Percentiles rank a stretch among this genome's conserved stretches.
phyloP scores from a whole-genome alignment of 2,797 vertebrate genomes.

The Xyrichtys novacula region DNA sequence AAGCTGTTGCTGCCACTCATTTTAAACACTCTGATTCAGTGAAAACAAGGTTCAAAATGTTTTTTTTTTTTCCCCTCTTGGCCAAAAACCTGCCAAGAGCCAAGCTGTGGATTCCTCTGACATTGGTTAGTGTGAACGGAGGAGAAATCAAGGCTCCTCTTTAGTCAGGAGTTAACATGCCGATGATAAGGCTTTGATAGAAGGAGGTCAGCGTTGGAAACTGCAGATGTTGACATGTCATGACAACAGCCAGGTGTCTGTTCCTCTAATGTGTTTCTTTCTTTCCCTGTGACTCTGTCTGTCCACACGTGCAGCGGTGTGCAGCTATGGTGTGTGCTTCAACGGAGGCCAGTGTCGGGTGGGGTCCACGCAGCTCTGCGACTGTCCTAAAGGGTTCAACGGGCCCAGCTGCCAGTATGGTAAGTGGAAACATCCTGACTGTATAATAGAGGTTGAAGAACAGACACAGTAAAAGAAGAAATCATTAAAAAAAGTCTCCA shows the following conservation, averaged over 20 bases:
- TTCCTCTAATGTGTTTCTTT: slow-evolving; percentile 44
- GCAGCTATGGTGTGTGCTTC: slow-evolving; percentile 85
- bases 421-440: slow-evolving; percentile 72
- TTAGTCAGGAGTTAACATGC: slow-evolving; percentile 55
- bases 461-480: slow-evolving; percentile 9
- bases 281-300: slow-evolving; percentile 30
- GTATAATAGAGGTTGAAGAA: slow-evolving; percentile 4
- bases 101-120: slow-evolving; percentile 44
- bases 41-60: slow-evolving; percentile 13
- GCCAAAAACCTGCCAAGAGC: slow-evolving; percentile 26
- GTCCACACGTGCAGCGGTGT: slow-evolving; percentile 79
- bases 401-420: slow-evolving; percentile 91
- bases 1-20: slow-evolving; percentile 32
- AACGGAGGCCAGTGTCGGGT: slow-evolving; percentile 86
- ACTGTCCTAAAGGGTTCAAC: slow-evolving; percentile 88
- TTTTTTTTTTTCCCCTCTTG: slow-evolving; percentile 24
- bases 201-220: slow-evolving; percentile 60
- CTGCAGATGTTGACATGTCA: slow-evolving; percentile 52
- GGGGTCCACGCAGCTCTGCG: slow-evolving; percentile 84
- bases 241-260: slow-evolving; percentile 65
- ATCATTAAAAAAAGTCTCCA: slow-evolving; percentile 14
- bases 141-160: slow-evolving; percentile 48
- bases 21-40: slow-evolving; percentile 22
- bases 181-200: slow-evolving; percentile 58
- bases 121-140: slow-evolving; percentile 62